Conservation (phyloP, 2,113 vertebrate species). For the Manacus vitellinus region DNA sequence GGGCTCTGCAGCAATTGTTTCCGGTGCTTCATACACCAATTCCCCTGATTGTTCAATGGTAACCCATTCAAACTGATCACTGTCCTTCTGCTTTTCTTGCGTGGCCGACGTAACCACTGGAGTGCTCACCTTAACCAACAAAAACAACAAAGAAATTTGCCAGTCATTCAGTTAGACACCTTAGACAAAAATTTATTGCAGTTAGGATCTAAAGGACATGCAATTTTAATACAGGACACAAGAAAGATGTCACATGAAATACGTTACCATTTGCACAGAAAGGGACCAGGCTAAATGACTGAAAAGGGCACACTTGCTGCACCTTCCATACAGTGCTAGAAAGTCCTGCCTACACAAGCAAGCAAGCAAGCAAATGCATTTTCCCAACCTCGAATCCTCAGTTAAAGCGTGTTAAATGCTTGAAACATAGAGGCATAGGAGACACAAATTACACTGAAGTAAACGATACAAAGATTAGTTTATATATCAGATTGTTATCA, state of each 20-base stretch:
- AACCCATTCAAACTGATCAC: conserved; percentile 98
- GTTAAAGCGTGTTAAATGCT: background rate
- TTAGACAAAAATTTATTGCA: background rate
- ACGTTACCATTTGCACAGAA: background rate
- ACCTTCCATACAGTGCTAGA: background rate
- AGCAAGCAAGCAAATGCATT: background rate
- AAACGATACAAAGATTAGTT: background rate
- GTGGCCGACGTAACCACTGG: conserved; percentile 90
- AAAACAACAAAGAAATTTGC: background rate
- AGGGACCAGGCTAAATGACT: background rate
- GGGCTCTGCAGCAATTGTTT: conserved; percentile 92
- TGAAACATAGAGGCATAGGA: background rate
- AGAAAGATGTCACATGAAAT: background rate
- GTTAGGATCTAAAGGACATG: background rate
- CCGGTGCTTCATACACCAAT: conserved; percentile 95
- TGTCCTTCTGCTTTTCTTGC: conserved; percentile 97
- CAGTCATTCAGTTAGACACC: background rate
- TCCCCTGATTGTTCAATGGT: conserved; percentile 98
- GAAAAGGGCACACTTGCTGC: background rate
- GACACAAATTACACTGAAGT: background rate
- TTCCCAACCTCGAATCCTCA: background rate
- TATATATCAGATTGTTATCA: background rate
- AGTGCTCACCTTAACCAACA: conserved; percentile 87
- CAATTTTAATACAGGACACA: background rate
- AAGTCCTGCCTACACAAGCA: background rate